Evolutionary conservation across 2,113 vertebrate genomes (phyloP).

Genomic region (Eclectus roratus): DNA sequence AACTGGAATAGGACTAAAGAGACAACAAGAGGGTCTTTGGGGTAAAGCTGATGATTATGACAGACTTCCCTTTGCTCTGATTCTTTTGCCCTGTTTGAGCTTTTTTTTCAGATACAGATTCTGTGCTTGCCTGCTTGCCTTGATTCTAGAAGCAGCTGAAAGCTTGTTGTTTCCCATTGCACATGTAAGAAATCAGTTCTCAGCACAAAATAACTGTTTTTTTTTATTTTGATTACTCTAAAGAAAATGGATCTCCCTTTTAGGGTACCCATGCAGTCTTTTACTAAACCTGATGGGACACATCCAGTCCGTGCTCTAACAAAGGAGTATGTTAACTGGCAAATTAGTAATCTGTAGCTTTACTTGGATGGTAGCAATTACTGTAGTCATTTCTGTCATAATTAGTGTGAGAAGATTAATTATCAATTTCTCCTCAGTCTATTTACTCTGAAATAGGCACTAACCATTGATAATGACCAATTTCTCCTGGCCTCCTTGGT

Average conservation of each 20-base stretch:
- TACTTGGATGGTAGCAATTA: slow-evolving; percentile 38
- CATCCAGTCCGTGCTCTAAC: neutral
- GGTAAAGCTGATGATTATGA: neutral
- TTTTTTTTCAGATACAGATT: neutral
- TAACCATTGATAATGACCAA: neutral
- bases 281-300: neutral
- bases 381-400: slow-evolving; percentile 31
- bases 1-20: neutral
- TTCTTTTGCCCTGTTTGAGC: neutral
- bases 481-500: slow-evolving; percentile 28
- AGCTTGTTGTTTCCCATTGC: neutral
- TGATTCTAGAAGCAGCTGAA: neutral
- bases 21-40: neutral
- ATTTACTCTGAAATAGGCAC: slow-evolving; percentile 27
- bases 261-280: neutral
- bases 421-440: slow-evolving; percentile 37
- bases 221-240: neutral
- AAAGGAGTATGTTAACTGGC: neutral
- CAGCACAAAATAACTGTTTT: neutral
- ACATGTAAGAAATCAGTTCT: neutral
- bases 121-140: neutral
- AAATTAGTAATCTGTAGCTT: slow-evolving; percentile 11
- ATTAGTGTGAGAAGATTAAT: slow-evolving; percentile 54
- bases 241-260: neutral
- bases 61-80: neutral